Evolutionary conservation across 2,797 vertebrate species (phyloP).

Genomic region (Cossypha heuglini): DNA sequence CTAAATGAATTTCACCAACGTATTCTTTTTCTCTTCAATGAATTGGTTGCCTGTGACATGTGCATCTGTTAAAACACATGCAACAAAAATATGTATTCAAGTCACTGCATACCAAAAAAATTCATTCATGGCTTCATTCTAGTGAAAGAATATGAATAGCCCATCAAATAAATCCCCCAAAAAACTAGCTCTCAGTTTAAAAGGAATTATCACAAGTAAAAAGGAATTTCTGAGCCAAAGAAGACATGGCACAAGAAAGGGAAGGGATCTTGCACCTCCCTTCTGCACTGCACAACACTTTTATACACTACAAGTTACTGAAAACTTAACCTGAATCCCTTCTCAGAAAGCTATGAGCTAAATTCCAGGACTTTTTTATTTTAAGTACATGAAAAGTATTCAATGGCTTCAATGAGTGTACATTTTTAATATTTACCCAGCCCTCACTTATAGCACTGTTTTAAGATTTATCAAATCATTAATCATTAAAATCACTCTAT

Average conservation of each 20-base stretch:
- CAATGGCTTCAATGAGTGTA: neutral
- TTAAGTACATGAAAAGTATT: neutral
- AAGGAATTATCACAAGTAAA: neutral
- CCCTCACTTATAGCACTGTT: neutral
- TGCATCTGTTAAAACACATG: neutral
- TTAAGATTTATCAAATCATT: neutral
- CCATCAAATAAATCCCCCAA: accelerated
- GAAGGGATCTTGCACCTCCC: neutral
- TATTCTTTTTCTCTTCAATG: neutral
- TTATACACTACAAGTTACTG: neutral
- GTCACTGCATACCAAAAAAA: neutral
- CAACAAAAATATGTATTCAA: neutral
- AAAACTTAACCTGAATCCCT: neutral
- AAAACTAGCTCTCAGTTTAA: neutral
- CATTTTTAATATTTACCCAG: neutral
- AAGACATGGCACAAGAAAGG: neutral
- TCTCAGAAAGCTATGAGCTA: neutral
- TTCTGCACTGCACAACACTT: neutral
- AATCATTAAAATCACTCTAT: neutral
- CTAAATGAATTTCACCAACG: neutral
- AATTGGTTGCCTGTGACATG: neutral
- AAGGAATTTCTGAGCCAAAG: neutral
- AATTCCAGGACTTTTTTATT: neutral
- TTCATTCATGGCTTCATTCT: neutral
- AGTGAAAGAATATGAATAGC: neutral